Base-by-base conservation (phyloP, 2,888 invertebrate genomes). In the Volucella bombylans region DNA sequence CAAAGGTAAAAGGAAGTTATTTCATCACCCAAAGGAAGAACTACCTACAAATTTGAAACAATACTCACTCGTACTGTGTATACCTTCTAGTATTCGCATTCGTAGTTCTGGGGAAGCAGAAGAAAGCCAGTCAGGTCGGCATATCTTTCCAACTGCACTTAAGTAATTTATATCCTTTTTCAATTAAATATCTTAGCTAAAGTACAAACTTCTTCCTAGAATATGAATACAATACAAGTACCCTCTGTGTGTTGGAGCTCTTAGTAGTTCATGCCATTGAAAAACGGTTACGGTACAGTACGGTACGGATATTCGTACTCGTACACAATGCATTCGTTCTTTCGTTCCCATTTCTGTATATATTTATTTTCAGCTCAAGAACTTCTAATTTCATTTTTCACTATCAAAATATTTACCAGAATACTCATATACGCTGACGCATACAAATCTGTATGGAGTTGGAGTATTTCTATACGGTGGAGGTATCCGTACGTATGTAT, bases 181-280 rank as follows among this genome's bases (percentile, higher is more conserved):
- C 69, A 79, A 83, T 83, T 83, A 83, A 74, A 79, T 69, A 64
- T 65, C 64, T 59, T 38, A 73, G 49, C 54, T 57, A 39, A 31
- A 59, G 54, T 62, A 73, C 72, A 65, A 68, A 69, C 57, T 64
- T 78, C 8, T 10, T 45, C 9, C 47, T 38, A 15, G 38, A 15
- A 45, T 31, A 74, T 52, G 49, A 15, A 23, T 23, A 23, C 18
- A 23, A 23, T 55, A 18, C 38, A 14, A 74, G 54, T 31, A 45
- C 43, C 47, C 12, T 14, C 55, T 50, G 65, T 49, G 12, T 55
- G 39, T 6, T 23, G 8, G 39, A 23, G 1, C 4, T 11, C 14
- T 45, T 9, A 41, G 55, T 23, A 11, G 4, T 54, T 18, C 14
- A 18, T 73, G 65, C 61, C 54, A 79, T 79, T 79, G 52, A 45